These are phyloP conservation scores for Neolamprologus kungweensis DNA, from an alignment of 2,113 vertebrate species.

Conservation along the genomic window DNA sequence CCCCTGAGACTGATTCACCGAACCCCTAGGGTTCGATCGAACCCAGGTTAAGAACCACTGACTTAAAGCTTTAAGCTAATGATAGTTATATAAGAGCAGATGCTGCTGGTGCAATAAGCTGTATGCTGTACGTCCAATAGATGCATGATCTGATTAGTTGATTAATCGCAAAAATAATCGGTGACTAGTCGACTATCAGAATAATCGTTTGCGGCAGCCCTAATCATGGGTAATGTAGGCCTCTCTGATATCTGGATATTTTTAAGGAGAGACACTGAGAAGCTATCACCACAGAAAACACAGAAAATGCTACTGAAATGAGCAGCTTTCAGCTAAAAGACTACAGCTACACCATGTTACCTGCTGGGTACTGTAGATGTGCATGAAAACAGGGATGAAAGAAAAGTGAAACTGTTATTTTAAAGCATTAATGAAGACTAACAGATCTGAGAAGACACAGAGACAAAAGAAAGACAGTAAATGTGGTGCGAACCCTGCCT, in stretches of 20 bases:
- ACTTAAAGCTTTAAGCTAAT: fast-evolving
- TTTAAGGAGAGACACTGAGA: neutral
- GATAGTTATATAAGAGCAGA: too few relatives aligned
- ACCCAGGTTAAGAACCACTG: too few relatives aligned
- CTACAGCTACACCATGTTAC: constrained; percentile 10
- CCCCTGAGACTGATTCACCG: too few relatives aligned
- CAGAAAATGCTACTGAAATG: neutral
- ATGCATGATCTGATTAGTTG: too few relatives aligned
- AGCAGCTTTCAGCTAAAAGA: neutral
- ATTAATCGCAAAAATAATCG: too few relatives aligned
- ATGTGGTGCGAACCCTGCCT: neutral
- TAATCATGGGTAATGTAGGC: neutral
- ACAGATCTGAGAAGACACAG: fast-evolving
- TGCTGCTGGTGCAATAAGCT: too few relatives aligned
- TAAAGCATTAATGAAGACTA: neutral
- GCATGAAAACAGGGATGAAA: neutral
- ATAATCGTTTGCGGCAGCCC: too few relatives aligned
- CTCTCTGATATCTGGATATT: neutral
- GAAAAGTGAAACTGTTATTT: neutral
- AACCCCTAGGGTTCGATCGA: too few relatives aligned
- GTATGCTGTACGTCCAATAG: fast-evolving
- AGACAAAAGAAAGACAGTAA: neutral
- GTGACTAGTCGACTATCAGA: too few relatives aligned
- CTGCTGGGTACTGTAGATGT: constrained; percentile 25
- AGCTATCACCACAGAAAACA: neutral